These are phyloP conservation scores for Pseudotriccus pelzelni DNA, from an alignment of 2,797 vertebrate species.

Conservation along the genomic window DNA sequence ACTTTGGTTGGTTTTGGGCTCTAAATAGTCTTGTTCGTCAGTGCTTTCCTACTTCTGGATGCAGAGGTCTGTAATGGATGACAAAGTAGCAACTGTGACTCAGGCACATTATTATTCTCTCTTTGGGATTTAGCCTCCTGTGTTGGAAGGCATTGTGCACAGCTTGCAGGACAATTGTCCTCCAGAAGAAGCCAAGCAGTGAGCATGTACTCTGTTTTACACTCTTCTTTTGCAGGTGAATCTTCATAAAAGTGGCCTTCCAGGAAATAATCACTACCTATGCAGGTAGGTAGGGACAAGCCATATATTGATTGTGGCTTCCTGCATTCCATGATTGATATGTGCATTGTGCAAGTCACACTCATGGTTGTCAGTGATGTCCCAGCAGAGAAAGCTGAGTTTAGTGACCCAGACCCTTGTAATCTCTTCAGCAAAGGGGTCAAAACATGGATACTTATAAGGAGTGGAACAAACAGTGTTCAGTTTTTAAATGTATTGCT, in stretches of 20 bases:
- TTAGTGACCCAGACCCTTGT: neutral
- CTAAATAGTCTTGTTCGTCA: neutral
- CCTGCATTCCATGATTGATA: neutral
- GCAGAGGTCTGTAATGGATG: neutral
- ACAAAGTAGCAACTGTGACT: accelerated
- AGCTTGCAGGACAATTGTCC: neutral
- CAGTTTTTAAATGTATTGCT: neutral
- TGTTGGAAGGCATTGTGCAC: neutral
- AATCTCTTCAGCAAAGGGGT: neutral
- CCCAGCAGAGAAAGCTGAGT: neutral
- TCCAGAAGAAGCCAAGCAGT: neutral
- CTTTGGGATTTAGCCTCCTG: neutral
- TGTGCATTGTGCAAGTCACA: neutral
- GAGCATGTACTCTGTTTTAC: neutral
- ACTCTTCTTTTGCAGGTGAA: neutral
- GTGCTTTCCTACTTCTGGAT: neutral
- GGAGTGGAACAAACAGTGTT: neutral
- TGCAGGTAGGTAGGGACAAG: neutral
- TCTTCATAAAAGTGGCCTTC: neutral
- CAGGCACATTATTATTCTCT: neutral
- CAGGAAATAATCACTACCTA: neutral
- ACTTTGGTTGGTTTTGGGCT: neutral
- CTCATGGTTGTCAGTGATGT: neutral
- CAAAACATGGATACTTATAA: neutral
- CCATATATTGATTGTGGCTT: neutral